These are phyloP conservation scores for Brachionus rubens DNA, from an alignment of 1,140 invertebrate genomes.

Conservation along the genomic window DNA sequence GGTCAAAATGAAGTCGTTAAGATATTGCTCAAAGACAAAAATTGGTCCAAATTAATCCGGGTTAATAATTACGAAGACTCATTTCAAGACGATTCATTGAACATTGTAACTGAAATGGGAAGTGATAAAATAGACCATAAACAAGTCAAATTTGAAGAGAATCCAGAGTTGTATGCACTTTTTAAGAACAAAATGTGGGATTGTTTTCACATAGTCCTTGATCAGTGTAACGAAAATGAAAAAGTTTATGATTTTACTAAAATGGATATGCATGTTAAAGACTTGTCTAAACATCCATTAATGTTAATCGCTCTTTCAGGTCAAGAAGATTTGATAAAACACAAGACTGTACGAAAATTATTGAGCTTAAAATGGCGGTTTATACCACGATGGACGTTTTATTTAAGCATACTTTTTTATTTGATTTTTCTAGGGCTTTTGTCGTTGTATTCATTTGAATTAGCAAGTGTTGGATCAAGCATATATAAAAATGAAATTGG, in stretches of 20 bases:
- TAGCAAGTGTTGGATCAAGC: conserved; percentile 5
- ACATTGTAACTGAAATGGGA: conserved; percentile 1
- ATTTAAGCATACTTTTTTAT: conserved; percentile 29
- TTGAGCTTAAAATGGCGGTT: conserved; percentile 14
- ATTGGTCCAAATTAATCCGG: conserved; percentile 29
- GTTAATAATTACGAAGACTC: conserved; percentile 33
- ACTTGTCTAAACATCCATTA: conserved; percentile 5
- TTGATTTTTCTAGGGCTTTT: conserved; percentile 12
- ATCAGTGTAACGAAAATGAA: conserved; percentile 22
- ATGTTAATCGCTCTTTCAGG: conserved; percentile 34
- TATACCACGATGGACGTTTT: conserved; percentile 37
- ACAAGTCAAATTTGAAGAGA: background rate
- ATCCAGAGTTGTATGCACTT: conserved; percentile 30
- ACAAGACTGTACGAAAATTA: background rate
- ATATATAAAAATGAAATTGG: background rate
- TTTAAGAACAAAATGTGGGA: conserved; percentile 42
- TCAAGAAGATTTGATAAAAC: conserved; percentile 32
- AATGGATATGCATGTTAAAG: conserved; percentile 32
- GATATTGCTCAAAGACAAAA: background rate
- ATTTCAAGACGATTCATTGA: background rate
- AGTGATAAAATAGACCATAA: too few relatives aligned
- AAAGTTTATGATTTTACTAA: conserved; percentile 37
- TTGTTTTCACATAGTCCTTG: conserved; percentile 18
- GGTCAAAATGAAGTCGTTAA: conserved; percentile 41
- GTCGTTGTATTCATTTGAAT: conserved; percentile 9